phyloP scores from a whole-genome alignment of 1,140 invertebrate species.

The Drosophila kikkawai region DNA sequence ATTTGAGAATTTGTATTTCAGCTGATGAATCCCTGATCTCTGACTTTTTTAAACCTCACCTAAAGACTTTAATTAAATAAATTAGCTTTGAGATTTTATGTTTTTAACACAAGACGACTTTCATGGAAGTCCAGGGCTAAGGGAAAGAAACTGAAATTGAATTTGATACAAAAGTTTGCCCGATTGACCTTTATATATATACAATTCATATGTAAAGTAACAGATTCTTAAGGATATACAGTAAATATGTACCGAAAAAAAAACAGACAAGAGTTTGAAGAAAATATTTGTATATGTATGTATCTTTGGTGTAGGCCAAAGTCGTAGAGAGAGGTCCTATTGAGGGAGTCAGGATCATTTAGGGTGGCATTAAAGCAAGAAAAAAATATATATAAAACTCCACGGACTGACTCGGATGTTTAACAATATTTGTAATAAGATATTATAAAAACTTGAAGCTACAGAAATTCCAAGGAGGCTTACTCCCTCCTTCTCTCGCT shows the following conservation, averaged over 20 bases:
- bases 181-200: conserved; percentile 21
- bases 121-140: neutral
- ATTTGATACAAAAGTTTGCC: conserved; percentile 7
- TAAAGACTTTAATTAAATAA: neutral
- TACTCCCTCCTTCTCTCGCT: neutral
- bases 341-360: neutral
- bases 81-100: neutral
- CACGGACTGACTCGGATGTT: neutral
- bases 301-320: conserved; percentile 19
- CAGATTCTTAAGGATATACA: conserved; percentile 17
- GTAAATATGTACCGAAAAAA: conserved; percentile 34
- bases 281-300: neutral
- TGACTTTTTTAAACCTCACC: too few relatives aligned
- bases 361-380: neutral
- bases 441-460: neutral
- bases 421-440: neutral
- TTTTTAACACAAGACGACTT: neutral
- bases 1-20: too few relatives aligned
- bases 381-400: neutral
- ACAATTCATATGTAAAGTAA: conserved; percentile 39
- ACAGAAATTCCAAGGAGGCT: neutral
- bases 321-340: conserved; percentile 1
- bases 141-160: conserved; percentile 3
- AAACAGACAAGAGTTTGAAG: conserved; percentile 3
- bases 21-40: too few relatives aligned